Evolutionary conservation across 2,888 invertebrate genomes (phyloP).

Genomic region (Plebejus argus): DNA sequence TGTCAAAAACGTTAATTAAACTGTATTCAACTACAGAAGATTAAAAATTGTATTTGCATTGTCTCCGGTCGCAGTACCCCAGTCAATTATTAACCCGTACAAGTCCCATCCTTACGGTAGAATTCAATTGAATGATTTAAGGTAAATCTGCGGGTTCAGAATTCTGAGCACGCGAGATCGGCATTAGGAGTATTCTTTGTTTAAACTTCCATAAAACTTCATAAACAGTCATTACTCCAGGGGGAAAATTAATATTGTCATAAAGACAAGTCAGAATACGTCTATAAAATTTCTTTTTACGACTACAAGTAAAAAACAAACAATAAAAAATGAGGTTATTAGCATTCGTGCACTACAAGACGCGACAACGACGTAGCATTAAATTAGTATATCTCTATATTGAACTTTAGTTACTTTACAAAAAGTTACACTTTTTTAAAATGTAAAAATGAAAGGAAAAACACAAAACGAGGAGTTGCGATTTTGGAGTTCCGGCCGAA

Average conservation of each 20-base stretch:
- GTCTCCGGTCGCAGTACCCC: no score
- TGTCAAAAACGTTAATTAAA: no score
- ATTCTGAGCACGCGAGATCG: slow-evolving; percentile 18
- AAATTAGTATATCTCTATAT: no score
- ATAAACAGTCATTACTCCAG: slow-evolving; percentile 13
- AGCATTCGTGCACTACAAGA: background rate
- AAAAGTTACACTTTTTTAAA: no score
- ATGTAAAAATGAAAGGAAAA: no score
- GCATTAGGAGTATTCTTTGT: slow-evolving; percentile 22
- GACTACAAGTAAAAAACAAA: background rate
- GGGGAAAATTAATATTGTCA: background rate
- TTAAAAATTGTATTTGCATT: no score
- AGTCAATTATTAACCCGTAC: background rate
- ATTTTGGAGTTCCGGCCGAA: no score
- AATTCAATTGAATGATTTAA: background rate
- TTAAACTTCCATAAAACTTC: slow-evolving; percentile 4
- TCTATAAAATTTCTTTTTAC: background rate
- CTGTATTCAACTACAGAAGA: no score
- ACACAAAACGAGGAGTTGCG: no score
- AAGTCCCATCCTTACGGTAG: background rate
- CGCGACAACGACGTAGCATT: background rate
- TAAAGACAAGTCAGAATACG: slow-evolving; percentile 7
- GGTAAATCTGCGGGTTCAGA: background rate
- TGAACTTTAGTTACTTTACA: no score
- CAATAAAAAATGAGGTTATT: background rate